Evolutionary conservation across 2,888 invertebrate species (phyloP).

Genomic region (Chymomyza fuscimana): DNA sequence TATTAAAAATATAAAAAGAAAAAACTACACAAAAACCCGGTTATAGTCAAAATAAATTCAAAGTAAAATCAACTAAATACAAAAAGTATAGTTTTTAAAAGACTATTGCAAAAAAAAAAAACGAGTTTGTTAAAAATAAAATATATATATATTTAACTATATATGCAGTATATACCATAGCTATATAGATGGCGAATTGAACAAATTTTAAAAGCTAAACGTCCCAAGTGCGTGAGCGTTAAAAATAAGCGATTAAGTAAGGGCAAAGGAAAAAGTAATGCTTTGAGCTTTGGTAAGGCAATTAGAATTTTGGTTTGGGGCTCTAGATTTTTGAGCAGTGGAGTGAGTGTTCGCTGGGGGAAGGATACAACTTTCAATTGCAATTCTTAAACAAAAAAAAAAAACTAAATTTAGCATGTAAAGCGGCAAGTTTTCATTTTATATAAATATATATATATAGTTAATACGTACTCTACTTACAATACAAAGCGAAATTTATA

Average conservation of each 20-base stretch:
- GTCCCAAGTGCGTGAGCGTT: neutral
- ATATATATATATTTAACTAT: slow-evolving; percentile 27
- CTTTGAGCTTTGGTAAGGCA: neutral
- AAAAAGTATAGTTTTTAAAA: slow-evolving; percentile 61
- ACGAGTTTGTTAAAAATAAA: slow-evolving; percentile 47
- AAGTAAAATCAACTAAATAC: slow-evolving; percentile 25
- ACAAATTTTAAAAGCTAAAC: slow-evolving; percentile 28
- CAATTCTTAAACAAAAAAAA: neutral
- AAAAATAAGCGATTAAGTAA: neutral
- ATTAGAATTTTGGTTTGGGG: neutral
- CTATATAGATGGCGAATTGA: slow-evolving; percentile 35
- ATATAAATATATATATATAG: neutral
- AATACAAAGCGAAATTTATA: neutral
- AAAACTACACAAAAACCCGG: slow-evolving; percentile 35
- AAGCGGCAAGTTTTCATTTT: neutral
- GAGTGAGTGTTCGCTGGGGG: neutral
- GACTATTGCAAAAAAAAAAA: slow-evolving; percentile 44
- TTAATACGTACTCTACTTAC: neutral
- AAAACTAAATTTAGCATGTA: neutral
- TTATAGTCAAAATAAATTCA: slow-evolving; percentile 29
- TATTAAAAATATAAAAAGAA: slow-evolving; percentile 53
- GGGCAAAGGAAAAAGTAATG: neutral
- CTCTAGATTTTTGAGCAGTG: no score
- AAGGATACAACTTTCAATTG: slow-evolving; percentile 1
- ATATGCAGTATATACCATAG: slow-evolving; percentile 35